Evolutionary conservation across 1,140 invertebrate species (phyloP).

Genomic region (Nebria ingens): DNA sequence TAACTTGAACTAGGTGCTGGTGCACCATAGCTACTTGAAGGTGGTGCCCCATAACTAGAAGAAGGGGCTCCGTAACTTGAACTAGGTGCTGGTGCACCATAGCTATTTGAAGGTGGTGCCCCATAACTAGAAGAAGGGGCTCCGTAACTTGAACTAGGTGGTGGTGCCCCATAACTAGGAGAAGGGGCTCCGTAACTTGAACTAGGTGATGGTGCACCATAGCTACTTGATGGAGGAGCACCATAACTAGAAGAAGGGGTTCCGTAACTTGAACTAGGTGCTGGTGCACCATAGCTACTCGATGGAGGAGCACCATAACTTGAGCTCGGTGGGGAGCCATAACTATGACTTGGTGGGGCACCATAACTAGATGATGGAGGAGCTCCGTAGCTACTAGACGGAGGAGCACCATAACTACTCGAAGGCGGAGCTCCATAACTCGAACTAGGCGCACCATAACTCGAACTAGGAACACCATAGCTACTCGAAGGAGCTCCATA

Average conservation of each 20-base stretch:
- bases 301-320: constrained; percentile 14
- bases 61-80: constrained; percentile 13
- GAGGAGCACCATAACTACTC: constrained; percentile 14
- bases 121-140: constrained; percentile 7
- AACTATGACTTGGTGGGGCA: not conserved
- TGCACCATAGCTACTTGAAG: constrained; percentile 12
- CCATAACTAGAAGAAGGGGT: not conserved
- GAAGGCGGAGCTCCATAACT: constrained; percentile 15
- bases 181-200: constrained; percentile 10
- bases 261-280: not conserved
- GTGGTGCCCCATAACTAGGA: not conserved
- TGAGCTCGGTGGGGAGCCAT: not conserved
- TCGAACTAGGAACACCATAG: constrained; percentile 13
- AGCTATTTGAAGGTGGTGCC: constrained; percentile 7
- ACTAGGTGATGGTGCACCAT: constrained; percentile 6
- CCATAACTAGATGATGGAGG: constrained; percentile 13
- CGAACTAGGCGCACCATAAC: constrained; percentile 15
- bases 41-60: constrained; percentile 11
- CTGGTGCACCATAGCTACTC: constrained; percentile 10
- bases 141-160: constrained; percentile 3
- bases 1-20: constrained; percentile 4
- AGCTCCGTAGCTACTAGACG: constrained; percentile 11
- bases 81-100: constrained; percentile 13
- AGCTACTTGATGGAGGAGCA: not conserved
- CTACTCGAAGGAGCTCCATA: constrained; percentile 13